Conservation (phyloP, 2,113 vertebrate species). For the Cinclus mexicanus region DNA sequence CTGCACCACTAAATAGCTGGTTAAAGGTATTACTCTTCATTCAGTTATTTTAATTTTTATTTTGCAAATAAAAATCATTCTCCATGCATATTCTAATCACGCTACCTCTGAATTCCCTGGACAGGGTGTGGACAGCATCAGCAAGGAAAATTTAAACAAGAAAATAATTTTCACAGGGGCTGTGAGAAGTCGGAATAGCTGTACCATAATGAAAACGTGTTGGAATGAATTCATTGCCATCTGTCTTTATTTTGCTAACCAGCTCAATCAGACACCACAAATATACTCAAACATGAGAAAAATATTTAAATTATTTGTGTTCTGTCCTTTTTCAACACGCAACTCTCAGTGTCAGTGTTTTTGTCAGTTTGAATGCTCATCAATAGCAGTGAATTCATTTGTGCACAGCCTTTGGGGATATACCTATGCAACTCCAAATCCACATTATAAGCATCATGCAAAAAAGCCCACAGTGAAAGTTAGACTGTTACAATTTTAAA, state of each 20-base stretch:
- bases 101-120: neutral
- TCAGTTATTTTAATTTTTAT: neutral
- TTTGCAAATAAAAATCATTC: neutral
- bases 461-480: neutral
- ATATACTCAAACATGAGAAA: conserved; percentile 61
- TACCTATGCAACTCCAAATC: neutral
- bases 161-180: neutral
- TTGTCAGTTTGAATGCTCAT: neutral
- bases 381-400: neutral
- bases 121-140: neutral
- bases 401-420: neutral
- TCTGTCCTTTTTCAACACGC: neutral
- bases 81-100: neutral
- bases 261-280: conserved; percentile 62
- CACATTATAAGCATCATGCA: neutral
- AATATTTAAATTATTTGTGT: conserved; percentile 60
- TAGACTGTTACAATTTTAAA: neutral
- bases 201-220: neutral
- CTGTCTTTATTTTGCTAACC: conserved; percentile 66
- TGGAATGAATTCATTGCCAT: conserved; percentile 68
- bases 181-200: neutral
- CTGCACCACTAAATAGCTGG: too few species aligned
- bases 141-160: neutral
- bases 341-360: neutral
- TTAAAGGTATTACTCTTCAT: neutral